Percentiles rank a stretch among this genome's conserved stretches.
These are phyloP conservation scores for Gasterosteus nipponicus DNA, from an alignment of 2,113 vertebrate species.

Conservation along the genomic window DNA sequence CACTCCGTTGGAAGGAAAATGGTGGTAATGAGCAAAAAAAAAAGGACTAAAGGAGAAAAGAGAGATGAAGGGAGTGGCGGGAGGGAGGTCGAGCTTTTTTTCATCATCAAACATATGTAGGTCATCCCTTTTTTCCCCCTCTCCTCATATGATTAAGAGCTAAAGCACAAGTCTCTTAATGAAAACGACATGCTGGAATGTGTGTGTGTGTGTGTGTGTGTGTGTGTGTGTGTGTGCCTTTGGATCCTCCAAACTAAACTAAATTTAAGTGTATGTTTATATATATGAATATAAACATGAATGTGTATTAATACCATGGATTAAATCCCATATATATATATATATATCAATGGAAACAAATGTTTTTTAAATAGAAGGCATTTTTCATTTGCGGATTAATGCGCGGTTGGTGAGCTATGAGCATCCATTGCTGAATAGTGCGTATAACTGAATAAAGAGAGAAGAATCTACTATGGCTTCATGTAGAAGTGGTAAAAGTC, in stretches of 20 bases:
- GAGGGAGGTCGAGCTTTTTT: constrained; percentile 48
- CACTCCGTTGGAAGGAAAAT: constrained; percentile 36
- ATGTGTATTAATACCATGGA: neutral
- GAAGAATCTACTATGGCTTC: neutral
- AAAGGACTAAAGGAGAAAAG: constrained; percentile 9
- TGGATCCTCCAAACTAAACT: constrained; percentile 1
- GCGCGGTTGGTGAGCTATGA: neutral
- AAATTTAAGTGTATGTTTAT: too few relatives aligned
- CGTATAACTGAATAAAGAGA: neutral
- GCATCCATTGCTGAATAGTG: neutral
- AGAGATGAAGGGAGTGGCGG: constrained; percentile 32
- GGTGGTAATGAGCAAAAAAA: constrained; percentile 34
- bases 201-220: constrained; percentile 11
- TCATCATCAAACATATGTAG: constrained; percentile 52
- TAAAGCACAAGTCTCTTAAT: constrained; percentile 48
- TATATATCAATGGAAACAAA: too few relatives aligned
- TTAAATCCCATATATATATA: too few relatives aligned
- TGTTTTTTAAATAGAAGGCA: too few relatives aligned
- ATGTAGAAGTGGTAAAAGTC: neutral
- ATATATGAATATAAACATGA: neutral
- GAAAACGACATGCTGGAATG: constrained; percentile 45
- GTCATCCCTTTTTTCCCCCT: constrained; percentile 35
- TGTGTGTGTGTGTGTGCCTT: neutral
- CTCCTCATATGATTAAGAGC: constrained; percentile 30
- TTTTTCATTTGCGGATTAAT: neutral